A percentile compares a stretch with the other conserved stretches of the same genome.
These are phyloP conservation scores for Itoplectis maculator DNA, from an alignment of 2,888 invertebrate genomes.

Conservation along the genomic window DNA sequence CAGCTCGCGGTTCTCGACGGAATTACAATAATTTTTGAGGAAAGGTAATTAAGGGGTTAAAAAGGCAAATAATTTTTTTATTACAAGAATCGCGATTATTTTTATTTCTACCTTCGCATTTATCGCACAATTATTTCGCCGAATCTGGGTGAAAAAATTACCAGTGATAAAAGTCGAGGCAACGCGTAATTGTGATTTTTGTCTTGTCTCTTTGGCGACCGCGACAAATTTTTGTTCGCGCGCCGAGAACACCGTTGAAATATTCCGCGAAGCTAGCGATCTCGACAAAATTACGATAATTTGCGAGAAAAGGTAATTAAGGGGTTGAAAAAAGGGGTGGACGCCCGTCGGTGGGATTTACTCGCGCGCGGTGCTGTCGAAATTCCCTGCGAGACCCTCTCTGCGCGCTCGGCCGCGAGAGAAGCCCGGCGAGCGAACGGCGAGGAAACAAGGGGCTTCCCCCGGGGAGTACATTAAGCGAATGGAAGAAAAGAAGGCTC, in stretches of 20 bases:
- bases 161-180: background rate
- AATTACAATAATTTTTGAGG: background rate
- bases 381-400: slow-evolving; percentile 2
- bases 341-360: background rate
- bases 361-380: background rate
- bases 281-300: background rate
- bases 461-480: background rate
- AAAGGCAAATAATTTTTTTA: no score
- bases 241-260: background rate
- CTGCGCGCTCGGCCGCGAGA: background rate
- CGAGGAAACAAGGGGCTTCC: background rate
- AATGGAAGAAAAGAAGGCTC: background rate
- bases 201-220: no score
- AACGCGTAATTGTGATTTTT: background rate
- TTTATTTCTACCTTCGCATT: no score
- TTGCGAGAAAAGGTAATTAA: slow-evolving; percentile 7
- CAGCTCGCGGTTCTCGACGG: background rate
- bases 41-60: slow-evolving; percentile 9
- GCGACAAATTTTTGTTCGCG: background rate
- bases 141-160: background rate
- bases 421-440: slow-evolving; percentile 1
- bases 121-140: background rate
- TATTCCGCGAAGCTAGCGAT: background rate
- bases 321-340: background rate
- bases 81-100: no score